These are phyloP conservation scores for Selene dorsalis DNA, from an alignment of 2,797 vertebrate species.

Conservation along the genomic window DNA sequence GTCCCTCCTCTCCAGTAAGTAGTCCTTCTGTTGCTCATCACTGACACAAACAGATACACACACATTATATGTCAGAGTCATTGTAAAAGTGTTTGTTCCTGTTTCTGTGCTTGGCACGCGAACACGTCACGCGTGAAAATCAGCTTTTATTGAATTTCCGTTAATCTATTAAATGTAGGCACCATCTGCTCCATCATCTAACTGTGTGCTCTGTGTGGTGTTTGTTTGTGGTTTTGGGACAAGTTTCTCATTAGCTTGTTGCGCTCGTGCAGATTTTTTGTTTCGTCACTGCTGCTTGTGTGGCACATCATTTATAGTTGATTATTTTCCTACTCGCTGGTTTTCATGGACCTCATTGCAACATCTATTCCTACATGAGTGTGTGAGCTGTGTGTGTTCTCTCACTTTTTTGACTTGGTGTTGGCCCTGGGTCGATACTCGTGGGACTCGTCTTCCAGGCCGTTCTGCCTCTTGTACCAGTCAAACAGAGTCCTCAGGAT, in stretches of 20 bases:
- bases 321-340: neutral
- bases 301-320: neutral
- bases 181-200: neutral
- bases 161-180: conserved; percentile 13
- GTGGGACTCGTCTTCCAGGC: conserved; percentile 98
- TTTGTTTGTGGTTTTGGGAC: conserved; percentile 5
- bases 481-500: conserved; percentile 97
- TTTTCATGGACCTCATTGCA: neutral
- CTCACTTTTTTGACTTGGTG: conserved; percentile 97
- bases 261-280: neutral
- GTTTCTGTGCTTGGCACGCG: neutral
- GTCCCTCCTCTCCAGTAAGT: conserved; percentile 97
- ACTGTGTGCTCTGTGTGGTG: neutral
- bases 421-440: conserved; percentile 97
- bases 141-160: neutral
- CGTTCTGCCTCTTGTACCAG: conserved; percentile 99
- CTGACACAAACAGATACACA: conserved; percentile 73
- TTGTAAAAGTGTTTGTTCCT: neutral
- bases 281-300: neutral
- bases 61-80: conserved; percentile 3
- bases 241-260: neutral
- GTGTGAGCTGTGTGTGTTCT: neutral
- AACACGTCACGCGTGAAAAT: neutral
- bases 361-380: neutral
- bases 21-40: conserved; percentile 99